phyloP scores from a whole-genome alignment of 2,113 vertebrate genomes.

The Bungarus multicinctus region DNA sequence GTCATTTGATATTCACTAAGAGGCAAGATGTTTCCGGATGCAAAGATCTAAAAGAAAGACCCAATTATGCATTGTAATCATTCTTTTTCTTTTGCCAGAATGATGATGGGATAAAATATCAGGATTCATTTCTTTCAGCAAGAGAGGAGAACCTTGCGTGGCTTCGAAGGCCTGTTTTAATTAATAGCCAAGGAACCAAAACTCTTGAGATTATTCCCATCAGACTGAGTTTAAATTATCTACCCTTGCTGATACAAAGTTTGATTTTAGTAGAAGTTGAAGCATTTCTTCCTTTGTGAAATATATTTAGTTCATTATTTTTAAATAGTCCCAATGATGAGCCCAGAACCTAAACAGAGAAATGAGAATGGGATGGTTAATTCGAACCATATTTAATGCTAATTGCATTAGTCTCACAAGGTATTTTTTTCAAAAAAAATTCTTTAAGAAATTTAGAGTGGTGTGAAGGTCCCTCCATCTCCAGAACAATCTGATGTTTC shows the following conservation, averaged over 20 bases:
- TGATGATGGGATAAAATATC: conserved; percentile 9
- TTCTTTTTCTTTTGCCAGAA: neutral
- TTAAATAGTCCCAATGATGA: neutral
- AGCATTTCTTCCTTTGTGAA: neutral
- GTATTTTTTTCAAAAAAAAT: too few species aligned
- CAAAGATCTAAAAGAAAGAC: neutral
- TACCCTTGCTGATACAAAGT: conserved; percentile 11
- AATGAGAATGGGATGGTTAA: neutral
- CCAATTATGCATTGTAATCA: neutral
- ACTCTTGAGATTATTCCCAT: conserved; percentile 8
- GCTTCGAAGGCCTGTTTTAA: conserved; percentile 17
- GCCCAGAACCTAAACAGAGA: neutral
- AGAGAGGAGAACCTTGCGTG: conserved; percentile 11
- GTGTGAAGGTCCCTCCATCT: neutral
- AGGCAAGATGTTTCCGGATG: neutral
- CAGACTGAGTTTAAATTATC: conserved; percentile 15
- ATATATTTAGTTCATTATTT: neutral
- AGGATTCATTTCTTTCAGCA: conserved; percentile 3
- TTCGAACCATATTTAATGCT: neutral
- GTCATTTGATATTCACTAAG: neutral
- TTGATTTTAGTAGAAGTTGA: neutral
- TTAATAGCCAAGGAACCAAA: conserved; percentile 25
- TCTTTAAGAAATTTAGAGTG: neutral
- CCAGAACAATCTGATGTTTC: neutral
- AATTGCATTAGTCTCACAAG: neutral